Evolutionary conservation across 2,888 invertebrate genomes (phyloP), one percentile per base, ranked within the genome.

Genomic region (Sinhomidia bicolor): DNA sequence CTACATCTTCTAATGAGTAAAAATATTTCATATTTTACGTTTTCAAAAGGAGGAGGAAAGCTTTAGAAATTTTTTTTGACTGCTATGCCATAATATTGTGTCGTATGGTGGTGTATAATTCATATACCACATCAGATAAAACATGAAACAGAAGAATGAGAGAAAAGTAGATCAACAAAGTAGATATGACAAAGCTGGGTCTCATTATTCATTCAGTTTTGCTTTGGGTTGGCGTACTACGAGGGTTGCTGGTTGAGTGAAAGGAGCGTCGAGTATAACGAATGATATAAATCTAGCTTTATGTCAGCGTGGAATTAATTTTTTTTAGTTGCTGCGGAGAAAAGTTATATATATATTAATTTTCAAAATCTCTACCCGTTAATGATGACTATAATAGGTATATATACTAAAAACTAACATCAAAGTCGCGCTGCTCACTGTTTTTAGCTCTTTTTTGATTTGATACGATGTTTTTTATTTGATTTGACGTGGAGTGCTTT

Each of bases 221-320:
- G n/a, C n/a, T n/a, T n/a, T n/a, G n/a, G n/a, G n/a, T n/a, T n/a
- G n/a, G n/a, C n/a, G n/a, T n/a, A n/a, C n/a, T n/a, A n/a, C n/a
- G n/a, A n/a, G n/a, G 54, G 17, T 65, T 68, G 57, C 54, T 41
- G 65, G 81, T 12, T 76, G 87, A 82, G 82, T 87, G 87, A 87
- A 82, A 65, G 65, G 83, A 87, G 80, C 57, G 60, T n/a, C n/a
- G n/a, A n/a, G n/a, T n/a, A n/a, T n/a, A 71, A 54, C 26, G 44
- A 4, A 54, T 26, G 65, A 82, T 82, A 83, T 83, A 88, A 88
- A 88, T 88, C 82, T 78, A 20, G 81, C 54, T 83, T 88, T 76
- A 10, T 54, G 51, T 54, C 51, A 32, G 14, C 44, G 5, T 51
- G 57, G 71, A 85, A 85, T 85, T 51, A 78, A 68, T 65, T 44